Evolutionary conservation across 2,113 vertebrate genomes (phyloP).

Genomic region (Meriones unguiculatus): DNA sequence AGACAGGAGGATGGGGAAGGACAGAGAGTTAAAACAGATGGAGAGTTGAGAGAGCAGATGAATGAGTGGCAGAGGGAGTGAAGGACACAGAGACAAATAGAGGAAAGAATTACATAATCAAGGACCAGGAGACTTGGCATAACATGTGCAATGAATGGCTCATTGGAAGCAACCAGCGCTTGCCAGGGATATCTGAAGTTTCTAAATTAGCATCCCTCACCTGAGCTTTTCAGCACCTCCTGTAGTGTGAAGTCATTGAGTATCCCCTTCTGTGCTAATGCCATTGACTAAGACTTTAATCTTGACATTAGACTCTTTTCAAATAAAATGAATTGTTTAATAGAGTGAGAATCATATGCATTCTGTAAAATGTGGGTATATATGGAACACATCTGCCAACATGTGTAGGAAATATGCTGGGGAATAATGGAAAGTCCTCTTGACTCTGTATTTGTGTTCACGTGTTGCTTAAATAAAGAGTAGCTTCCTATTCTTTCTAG

Average conservation of each 20-base stretch:
- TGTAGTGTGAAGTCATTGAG: neutral
- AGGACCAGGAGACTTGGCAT: neutral
- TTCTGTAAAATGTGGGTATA: neutral
- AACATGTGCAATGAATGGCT: too few species aligned
- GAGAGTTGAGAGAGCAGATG: neutral
- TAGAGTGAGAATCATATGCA: neutral
- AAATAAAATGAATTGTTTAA: slow-evolving; percentile 4
- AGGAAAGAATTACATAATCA: neutral
- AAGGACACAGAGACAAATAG: neutral
- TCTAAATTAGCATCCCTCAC: neutral
- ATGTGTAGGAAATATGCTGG: neutral
- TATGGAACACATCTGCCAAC: neutral
- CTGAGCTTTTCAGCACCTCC: neutral
- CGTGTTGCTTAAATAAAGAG: neutral
- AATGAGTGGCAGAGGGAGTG: neutral
- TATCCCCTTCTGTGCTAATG: neutral
- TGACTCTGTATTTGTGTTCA: neutral
- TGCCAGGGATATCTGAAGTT: neutral
- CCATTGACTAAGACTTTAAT: neutral
- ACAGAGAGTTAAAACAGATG: neutral
- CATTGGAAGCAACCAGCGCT: neutral
- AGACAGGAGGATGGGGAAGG: neutral
- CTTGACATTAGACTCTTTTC: neutral
- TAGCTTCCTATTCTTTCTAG: neutral
- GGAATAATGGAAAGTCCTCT: neutral